Base-by-base conservation (phyloP, 2,888 invertebrate genomes). In the Didymodactylos carnosus region DNA sequence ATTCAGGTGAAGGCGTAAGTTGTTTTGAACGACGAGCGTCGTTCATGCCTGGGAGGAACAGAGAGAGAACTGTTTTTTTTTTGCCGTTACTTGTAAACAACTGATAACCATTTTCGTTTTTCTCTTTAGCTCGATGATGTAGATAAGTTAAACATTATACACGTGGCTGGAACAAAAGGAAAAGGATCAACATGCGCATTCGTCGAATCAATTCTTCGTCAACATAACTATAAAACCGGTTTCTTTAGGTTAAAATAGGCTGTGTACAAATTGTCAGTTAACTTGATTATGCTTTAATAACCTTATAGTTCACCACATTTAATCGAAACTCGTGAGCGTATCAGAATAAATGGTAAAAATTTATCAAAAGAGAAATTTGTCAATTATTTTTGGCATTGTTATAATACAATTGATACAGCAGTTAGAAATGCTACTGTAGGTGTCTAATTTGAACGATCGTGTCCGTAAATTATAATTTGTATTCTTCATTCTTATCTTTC, bases 291-390 rank as follows among this genome's bases (percentile, higher is more conserved):
- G 39, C n/a, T 16, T 27, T 39, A 29, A 23, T 10, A 25, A 14
- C 16, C 25, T 43, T 79, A 53, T 78, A 92, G 92, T 71, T 98
- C 97, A 0, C 98, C 98, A 0, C 98, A 99, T 84, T 84, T 99
- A 76, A 87, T 95, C 8, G 89, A 90, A 46, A 92, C 92, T 0
- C 87, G 91, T 23, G 98, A 99, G 84, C 87, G 98, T 75, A 90
- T 99, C 75, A 87, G 91, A 16, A 88, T 99, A 72, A 88, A 91
- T 83, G 95, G 97, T 29, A 81, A 85, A 75, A 89, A 93, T 0
- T 85, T 99, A 72, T 84, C 87, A 3, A 87, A 89, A 79, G 85
- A 87, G 0, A 83, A 86, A 77, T 99, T 98, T 83, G 86, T 89
- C 0, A 80, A 85, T 11, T 86, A 90, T 80, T 97, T 97, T 83